Conservation (phyloP, 2,888 invertebrate genomes). For the Cantharis lateralis region DNA sequence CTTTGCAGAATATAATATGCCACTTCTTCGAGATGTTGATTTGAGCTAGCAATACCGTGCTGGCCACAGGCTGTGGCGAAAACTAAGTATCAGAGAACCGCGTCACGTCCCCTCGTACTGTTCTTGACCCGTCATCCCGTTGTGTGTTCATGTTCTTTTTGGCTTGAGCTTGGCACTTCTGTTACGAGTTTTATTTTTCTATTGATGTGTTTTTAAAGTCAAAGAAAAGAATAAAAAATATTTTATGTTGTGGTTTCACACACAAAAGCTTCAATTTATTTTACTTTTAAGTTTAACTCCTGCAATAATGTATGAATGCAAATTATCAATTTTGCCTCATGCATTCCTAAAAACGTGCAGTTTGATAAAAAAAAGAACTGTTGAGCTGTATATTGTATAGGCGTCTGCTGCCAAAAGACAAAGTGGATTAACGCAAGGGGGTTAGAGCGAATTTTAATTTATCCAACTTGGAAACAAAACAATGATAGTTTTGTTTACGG, state of each 20-base stretch:
- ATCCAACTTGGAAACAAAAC: not conserved
- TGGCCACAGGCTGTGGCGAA: slow-evolving; percentile 45
- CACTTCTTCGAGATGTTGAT: slow-evolving; percentile 11
- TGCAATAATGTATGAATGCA: too few species aligned
- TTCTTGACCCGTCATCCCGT: slow-evolving; percentile 44
- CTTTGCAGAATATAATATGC: not conserved
- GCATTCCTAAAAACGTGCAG: not conserved
- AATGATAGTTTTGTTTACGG: not conserved
- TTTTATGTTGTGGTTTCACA: not conserved
- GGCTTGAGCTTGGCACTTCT: slow-evolving; percentile 9
- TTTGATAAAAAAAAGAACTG: not conserved
- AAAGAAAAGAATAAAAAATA: not conserved
- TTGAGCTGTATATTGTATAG: too few species aligned
- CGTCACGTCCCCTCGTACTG: slow-evolving; percentile 47
- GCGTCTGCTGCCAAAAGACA: not conserved
- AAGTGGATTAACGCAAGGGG: not conserved
- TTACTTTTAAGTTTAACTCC: not conserved
- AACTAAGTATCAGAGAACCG: slow-evolving; percentile 48
- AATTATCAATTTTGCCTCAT: not conserved
- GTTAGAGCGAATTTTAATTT: not conserved
- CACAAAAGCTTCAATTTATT: not conserved
- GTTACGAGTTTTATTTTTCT: slow-evolving; percentile 15
- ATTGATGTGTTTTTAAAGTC: slow-evolving; percentile 2
- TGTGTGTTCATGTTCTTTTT: slow-evolving; percentile 25
- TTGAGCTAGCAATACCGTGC: slow-evolving; percentile 37